Conservation (phyloP, 1,140 invertebrate genomes). For the Mamestra configurata region DNA sequence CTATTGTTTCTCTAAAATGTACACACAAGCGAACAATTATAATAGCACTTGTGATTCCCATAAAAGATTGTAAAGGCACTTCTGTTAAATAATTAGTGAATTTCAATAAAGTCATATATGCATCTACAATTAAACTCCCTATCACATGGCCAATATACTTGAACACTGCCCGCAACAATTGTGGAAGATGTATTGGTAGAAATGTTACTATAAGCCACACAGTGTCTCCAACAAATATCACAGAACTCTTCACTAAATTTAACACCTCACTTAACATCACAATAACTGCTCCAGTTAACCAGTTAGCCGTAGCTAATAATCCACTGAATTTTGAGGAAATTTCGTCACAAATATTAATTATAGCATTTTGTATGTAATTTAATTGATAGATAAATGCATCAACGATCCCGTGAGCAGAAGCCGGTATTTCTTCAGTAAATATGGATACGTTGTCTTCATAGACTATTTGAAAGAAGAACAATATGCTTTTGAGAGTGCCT, state of each 20-base stretch:
- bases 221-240: constrained; percentile 77
- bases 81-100: constrained; percentile 83
- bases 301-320: constrained; percentile 60
- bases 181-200: constrained; percentile 78
- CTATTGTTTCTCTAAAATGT: constrained; percentile 73
- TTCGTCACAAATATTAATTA: constrained; percentile 58
- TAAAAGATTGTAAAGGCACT: constrained; percentile 83
- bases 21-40: constrained; percentile 73
- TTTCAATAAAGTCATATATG: constrained; percentile 73
- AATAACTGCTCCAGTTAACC: constrained; percentile 61
- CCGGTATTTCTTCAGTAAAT: constrained; percentile 80
- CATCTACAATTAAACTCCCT: constrained; percentile 64
- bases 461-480: constrained; percentile 77
- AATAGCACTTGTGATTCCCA: constrained; percentile 76
- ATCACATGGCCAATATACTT: constrained; percentile 65
- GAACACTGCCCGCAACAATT: constrained; percentile 66
- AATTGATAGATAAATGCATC: constrained; percentile 64
- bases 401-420: constrained; percentile 60
- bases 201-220: constrained; percentile 81
- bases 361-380: constrained; percentile 59
- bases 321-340: constrained; percentile 57
- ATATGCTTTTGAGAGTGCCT: constrained; percentile 61
- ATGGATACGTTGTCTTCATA: constrained; percentile 81
- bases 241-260: constrained; percentile 67
- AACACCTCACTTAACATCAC: constrained; percentile 69